phyloP scores from a whole-genome alignment of 2,113 vertebrate genomes.

The Lepus americanus region DNA sequence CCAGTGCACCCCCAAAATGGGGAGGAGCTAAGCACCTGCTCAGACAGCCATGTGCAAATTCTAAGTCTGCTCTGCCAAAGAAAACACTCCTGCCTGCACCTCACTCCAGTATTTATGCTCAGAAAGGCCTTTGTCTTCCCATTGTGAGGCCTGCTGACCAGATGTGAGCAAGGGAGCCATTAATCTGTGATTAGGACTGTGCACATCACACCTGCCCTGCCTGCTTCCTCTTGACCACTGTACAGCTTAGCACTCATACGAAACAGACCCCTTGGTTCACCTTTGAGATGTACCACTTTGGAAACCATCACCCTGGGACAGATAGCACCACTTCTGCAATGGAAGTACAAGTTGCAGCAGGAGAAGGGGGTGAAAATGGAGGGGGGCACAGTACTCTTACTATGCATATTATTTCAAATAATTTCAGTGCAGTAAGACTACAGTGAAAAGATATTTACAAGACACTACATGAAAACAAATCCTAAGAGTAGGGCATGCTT shows the following conservation, averaged over 20 bases:
- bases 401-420: not conserved
- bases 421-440: not conserved
- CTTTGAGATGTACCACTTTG: not conserved
- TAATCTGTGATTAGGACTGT: not conserved
- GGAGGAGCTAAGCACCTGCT: slow-evolving; percentile 71
- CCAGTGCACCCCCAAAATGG: not conserved
- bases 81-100: slow-evolving; percentile 30
- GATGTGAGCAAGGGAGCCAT: slow-evolving; percentile 31
- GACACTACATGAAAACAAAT: not conserved
- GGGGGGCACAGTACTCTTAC: not conserved
- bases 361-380: too few species aligned
- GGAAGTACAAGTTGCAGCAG: not conserved
- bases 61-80: slow-evolving; percentile 36
- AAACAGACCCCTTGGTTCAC: not conserved
- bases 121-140: slow-evolving; percentile 41
- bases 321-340: not conserved
- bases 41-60: slow-evolving; percentile 54
- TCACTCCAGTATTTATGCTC: not conserved
- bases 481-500: not conserved
- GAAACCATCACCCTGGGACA: not conserved
- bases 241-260: not conserved
- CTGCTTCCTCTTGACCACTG: not conserved
- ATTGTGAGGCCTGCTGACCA: slow-evolving; percentile 42
- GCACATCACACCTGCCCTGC: not conserved
- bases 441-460: not conserved